Base-by-base conservation (phyloP, 30 jellyfish, hydroid and myxozoan genomes). In the Hydra vulgaris region DNA sequence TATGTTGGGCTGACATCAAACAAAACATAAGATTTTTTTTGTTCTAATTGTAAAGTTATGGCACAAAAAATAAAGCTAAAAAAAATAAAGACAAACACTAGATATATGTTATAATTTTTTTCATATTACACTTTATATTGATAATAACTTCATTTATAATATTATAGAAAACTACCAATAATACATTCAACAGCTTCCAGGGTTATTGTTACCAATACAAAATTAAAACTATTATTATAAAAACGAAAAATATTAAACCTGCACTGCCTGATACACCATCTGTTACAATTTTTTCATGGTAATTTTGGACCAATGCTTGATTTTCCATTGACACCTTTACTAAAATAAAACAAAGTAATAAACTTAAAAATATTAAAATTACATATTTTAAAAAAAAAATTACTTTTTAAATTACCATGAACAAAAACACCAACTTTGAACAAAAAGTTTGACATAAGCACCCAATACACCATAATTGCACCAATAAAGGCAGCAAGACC, bases 401-500 rank as follows among this genome's bases (percentile, higher is more conserved):
- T 12, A 40, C 5, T 12, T 40, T 40, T 40, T 40, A 40, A 40
- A 12, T 74, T 70, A 91, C 98, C 88, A 68, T 85, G 95, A 19
- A 83, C 74, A 68, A 91, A 91, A 81, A 75, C 67, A 26, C 98
- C 98, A 78, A 86, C 89, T 24, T 83, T 91, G 86, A 72, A 91
- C 74, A 91, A 82, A 72, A 91, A 91, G 72, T 91, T 91, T 21
- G 98, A 91, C 86, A 91, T 67, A 72, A 91, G 82, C 23, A 91
- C 98, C 87, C 95, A n/a, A 74, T 91, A 91, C 25, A 91, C 96
- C 68, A 88, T 79, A 7, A 94, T 82, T 18, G 96, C 94, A 17
- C 98, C 98, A 78, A 86, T 83, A 69, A 91, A 87, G 0, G 98
- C 95, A 16, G 81, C 94, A 68, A 91, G 26, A 25, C 96, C 94